Conservation (phyloP, 2,113 vertebrate species). For the Tragelaphus strepsiceros region DNA sequence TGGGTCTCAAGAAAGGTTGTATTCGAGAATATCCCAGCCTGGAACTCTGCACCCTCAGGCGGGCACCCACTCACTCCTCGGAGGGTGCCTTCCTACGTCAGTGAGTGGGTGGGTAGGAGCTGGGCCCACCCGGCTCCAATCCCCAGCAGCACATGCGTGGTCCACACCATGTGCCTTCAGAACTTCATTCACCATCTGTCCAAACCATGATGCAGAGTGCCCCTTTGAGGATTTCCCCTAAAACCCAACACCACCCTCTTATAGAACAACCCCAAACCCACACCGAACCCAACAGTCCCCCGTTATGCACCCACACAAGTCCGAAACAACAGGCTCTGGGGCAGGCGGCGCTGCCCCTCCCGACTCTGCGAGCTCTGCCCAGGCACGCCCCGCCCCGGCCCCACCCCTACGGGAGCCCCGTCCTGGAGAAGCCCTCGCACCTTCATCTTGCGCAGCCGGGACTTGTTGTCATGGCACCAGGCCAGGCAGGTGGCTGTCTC, state of each 20-base stretch:
- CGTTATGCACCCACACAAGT: background rate
- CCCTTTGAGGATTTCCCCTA: background rate
- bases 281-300: background rate
- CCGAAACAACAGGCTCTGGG: background rate
- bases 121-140: background rate
- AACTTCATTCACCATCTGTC: background rate
- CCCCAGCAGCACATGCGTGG: background rate
- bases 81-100: background rate
- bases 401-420: background rate
- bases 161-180: background rate
- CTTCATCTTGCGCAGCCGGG: constrained; percentile 99
- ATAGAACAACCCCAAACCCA: background rate
- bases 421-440: background rate
- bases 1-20: background rate
- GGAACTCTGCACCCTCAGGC: background rate
- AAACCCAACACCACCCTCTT: background rate
- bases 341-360: background rate
- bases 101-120: background rate
- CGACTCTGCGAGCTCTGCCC: background rate
- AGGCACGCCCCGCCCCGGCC: background rate
- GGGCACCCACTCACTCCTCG: too few species aligned
- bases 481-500: constrained; percentile 97
- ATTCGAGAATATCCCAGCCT: background rate
- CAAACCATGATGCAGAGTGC: background rate
- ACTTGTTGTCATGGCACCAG: constrained; percentile 99